Conservation (phyloP, 2,888 invertebrate species). For the Drosophila paucipuncta region DNA sequence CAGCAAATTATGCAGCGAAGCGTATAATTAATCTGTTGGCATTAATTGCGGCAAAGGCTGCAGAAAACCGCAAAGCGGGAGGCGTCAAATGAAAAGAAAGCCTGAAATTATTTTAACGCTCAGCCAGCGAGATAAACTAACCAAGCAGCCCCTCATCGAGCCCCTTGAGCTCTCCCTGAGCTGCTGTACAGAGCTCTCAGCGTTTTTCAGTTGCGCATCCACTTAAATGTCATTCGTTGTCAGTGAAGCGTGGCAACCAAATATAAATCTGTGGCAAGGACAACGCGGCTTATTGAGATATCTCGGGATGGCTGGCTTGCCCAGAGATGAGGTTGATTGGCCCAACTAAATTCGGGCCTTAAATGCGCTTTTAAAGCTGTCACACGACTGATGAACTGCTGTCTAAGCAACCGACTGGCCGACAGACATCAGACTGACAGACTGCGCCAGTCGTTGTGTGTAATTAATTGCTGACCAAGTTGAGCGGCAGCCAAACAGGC, state of each 20-base stretch:
- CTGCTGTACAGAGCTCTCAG: conserved; percentile 4
- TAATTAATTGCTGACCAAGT: conserved; percentile 77
- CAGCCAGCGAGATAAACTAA: conserved; percentile 68
- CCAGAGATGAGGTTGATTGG: conserved; percentile 37
- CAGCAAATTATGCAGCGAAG: conserved; percentile 72
- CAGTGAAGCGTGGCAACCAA: conserved; percentile 66
- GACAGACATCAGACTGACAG: background rate
- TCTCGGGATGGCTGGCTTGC: conserved; percentile 26
- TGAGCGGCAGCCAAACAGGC: conserved; percentile 55
- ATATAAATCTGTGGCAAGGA: conserved; percentile 63
- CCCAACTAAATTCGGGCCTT: conserved; percentile 59
- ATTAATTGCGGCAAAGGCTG: conserved; percentile 77
- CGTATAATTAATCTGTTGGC: conserved; percentile 80
- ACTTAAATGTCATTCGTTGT: conserved; percentile 63
- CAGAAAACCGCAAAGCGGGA: conserved; percentile 31
- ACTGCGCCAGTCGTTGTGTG: conserved; percentile 42
- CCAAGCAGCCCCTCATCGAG: background rate
- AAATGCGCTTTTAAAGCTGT: conserved; percentile 61
- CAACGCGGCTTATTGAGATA: conserved; percentile 52
- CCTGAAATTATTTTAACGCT: conserved; percentile 72
- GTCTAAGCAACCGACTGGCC: conserved; percentile 15
- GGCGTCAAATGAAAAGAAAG: conserved; percentile 38
- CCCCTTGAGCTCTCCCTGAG: conserved; percentile 1
- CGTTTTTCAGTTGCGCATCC: conserved; percentile 22
- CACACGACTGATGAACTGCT: conserved; percentile 47